Evolutionary conservation across 2,888 invertebrate species (phyloP).

Genomic region (Nezara viridula): DNA sequence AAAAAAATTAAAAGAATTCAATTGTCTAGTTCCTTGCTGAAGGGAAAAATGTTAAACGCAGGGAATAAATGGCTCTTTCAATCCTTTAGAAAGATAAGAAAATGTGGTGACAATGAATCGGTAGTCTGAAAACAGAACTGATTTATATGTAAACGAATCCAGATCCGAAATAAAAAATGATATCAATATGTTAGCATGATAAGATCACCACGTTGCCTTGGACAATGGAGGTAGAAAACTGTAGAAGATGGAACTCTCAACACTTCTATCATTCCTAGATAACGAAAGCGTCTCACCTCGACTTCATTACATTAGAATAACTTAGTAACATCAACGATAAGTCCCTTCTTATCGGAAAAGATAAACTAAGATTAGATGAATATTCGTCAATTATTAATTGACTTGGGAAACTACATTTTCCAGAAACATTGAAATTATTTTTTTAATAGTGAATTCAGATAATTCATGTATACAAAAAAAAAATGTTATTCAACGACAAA

Average conservation of each 20-base stretch:
- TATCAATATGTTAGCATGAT: background rate
- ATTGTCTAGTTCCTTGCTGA: background rate
- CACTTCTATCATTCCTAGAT: background rate
- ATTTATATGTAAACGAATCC: constrained; percentile 18
- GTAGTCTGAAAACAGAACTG: background rate
- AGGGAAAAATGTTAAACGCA: background rate
- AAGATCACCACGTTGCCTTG: background rate
- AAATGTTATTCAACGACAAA: too few relatives aligned
- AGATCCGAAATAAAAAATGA: background rate
- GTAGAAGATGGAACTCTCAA: background rate
- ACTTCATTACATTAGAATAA: background rate
- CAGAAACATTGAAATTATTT: too few relatives aligned
- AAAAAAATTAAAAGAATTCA: too few relatives aligned
- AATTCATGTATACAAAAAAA: too few relatives aligned
- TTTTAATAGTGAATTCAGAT: too few relatives aligned
- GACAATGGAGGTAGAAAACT: constrained; percentile 12
- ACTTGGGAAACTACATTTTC: too few relatives aligned
- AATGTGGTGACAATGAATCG: background rate
- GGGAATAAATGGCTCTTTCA: background rate
- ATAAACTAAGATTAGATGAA: too few relatives aligned
- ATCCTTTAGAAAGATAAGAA: constrained; percentile 1
- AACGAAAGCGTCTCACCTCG: background rate
- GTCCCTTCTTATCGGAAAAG: background rate
- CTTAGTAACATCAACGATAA: background rate
- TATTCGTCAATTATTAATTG: too few relatives aligned